Conservation (phyloP, 1,140 invertebrate species). For the Euura saliciscinereae region DNA sequence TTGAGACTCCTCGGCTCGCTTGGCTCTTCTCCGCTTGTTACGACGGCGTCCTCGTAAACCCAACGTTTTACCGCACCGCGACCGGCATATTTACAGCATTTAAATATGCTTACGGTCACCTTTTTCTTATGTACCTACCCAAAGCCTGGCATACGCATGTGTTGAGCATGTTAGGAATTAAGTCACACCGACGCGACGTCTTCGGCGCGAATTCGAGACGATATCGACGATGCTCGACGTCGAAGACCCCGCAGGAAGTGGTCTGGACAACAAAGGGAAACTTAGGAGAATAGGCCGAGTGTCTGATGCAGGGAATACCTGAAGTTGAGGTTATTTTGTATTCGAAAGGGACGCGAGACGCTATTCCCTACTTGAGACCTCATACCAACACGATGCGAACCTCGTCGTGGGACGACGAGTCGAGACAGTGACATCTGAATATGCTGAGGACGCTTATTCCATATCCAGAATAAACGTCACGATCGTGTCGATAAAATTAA, state of each 20-base stretch:
- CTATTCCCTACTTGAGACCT: not conserved
- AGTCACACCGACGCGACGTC: not conserved
- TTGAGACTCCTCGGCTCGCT: not conserved
- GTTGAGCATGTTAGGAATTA: slow-evolving; percentile 13
- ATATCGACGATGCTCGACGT: too few species aligned
- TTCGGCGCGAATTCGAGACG: not conserved
- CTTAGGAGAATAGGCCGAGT: too few species aligned
- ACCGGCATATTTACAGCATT: slow-evolving; percentile 52
- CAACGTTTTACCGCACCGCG: slow-evolving; percentile 54
- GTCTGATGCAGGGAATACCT: too few species aligned
- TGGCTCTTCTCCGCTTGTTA: slow-evolving; percentile 22
- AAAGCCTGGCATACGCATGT: slow-evolving; percentile 16
- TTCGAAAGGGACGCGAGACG: not conserved
- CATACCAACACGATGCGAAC: not conserved
- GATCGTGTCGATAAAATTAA: not conserved
- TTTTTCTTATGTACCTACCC: slow-evolving; percentile 14
- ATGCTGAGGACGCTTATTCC: not conserved
- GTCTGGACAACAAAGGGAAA: not conserved
- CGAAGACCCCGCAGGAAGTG: not conserved
- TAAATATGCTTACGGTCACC: slow-evolving; percentile 43
- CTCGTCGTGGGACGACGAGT: not conserved
- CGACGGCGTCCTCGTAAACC: slow-evolving; percentile 56
- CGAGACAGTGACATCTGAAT: not conserved
- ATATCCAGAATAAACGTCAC: not conserved
- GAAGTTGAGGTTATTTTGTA: not conserved